phyloP scores from a whole-genome alignment of 2,888 invertebrate genomes.

The Colletes collaris region DNA sequence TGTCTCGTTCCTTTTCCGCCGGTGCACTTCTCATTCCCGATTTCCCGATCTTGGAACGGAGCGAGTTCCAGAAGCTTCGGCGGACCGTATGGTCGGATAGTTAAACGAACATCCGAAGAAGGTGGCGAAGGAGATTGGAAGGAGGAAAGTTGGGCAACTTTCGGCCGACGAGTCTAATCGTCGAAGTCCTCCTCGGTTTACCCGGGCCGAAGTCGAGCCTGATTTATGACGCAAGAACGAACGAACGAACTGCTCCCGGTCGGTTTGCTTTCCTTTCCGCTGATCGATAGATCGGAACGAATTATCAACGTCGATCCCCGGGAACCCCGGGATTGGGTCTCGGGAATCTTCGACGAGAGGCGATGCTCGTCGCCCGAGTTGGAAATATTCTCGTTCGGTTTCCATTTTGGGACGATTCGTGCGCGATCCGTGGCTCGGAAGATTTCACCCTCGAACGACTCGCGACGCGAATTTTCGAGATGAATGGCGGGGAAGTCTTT shows the following conservation, averaged over 20 bases:
- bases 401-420: slow-evolving; percentile 5
- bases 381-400: slow-evolving; percentile 1
- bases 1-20: slow-evolving; percentile 7
- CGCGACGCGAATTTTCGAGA: background rate
- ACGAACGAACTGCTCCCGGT: slow-evolving; percentile 28
- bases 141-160: slow-evolving; percentile 65
- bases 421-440: background rate
- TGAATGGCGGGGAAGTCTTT: background rate
- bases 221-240: slow-evolving; percentile 61
- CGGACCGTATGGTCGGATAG: slow-evolving; percentile 45
- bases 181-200: slow-evolving; percentile 57
- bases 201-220: slow-evolving; percentile 44
- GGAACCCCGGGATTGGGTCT: slow-evolving; percentile 15
- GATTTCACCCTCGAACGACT: slow-evolving; percentile 2
- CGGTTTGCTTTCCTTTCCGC: slow-evolving; percentile 18
- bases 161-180: slow-evolving; percentile 67
- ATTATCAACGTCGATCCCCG: slow-evolving; percentile 32
- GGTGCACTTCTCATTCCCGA: slow-evolving; percentile 9
- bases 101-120: slow-evolving; percentile 63
- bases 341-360: background rate
- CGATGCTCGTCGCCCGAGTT: no score
- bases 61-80: slow-evolving; percentile 43
- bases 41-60: slow-evolving; percentile 23
- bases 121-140: slow-evolving; percentile 52
- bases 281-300: slow-evolving; percentile 64